Base-by-base conservation (phyloP, 1,140 invertebrate genomes). In the Homarus americanus region DNA sequence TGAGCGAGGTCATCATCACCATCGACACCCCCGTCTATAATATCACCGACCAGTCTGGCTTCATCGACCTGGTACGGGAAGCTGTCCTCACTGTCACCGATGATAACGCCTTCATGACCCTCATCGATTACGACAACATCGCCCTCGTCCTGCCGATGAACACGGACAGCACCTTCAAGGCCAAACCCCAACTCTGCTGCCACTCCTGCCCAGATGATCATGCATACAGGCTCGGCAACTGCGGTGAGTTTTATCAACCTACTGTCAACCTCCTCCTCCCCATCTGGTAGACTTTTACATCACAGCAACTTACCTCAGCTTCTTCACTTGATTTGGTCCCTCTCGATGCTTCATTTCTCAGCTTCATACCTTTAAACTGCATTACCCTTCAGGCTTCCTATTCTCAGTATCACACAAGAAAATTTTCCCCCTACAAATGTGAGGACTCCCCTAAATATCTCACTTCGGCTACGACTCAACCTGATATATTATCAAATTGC, bases 91-190 rank as follows among this genome's bases (percentile, higher is more conserved):
- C 93, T 28, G 93, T 93, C 38, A 92, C 84, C 32, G 91, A 92
- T 66, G 93, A 93, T 83, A 93, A 93, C 91, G 93, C 93, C 69
- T 93, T 93, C 93, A 93, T 93, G 93, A 93, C 93, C 40, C 93
- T 93, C 83, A 93, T 93, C 49, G 93, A 93, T 86, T 93, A 93
- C 92, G 93, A 93, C 83, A 93, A 93, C 90, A 93, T 93, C 28
- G 93, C 92, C 82, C 92, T 93, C 69, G 93, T 93, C 40, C 93
- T 93, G 28, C 93, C 93, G 49, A 63, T 75, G 49, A 84, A 63
- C 32, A 38, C 40, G 41, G 84, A 92, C 41, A 87, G 53, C 79
- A 58, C 87, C 32, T 93, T 92, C 87, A 93, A 93, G 78, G 93
- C 93, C 58, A 82, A 83, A 24, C 91, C 93, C 41, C 90, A 91